A percentile compares a stretch with the other conserved stretches of the same genome.
Evolutionary conservation across 2,797 vertebrate genomes (phyloP).

Genomic region (Rhyacichthys aspro): DNA sequence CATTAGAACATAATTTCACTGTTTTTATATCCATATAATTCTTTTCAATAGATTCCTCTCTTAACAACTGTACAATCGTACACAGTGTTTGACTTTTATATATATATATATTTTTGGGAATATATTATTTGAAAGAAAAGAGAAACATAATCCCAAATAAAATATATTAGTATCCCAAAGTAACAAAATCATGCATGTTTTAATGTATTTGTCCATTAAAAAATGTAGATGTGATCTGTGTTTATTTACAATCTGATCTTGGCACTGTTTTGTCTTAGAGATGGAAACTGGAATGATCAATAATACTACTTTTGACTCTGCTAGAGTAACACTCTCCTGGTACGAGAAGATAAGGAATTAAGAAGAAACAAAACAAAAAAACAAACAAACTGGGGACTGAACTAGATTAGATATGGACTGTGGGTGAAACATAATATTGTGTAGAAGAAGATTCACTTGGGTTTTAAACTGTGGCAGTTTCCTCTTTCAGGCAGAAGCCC

Average conservation of each 20-base stretch:
- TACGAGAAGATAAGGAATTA: conserved; percentile 57
- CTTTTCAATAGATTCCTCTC: conserved; percentile 84
- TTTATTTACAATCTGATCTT: conserved; percentile 82
- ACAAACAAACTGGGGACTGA: conserved; percentile 43
- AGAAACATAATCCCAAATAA: conserved; percentile 74
- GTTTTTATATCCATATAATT: conserved; percentile 69
- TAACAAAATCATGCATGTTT: conserved; percentile 86
- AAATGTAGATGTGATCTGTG: conserved; percentile 69
- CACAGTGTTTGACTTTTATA: conserved; percentile 84
- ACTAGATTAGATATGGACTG: conserved; percentile 50
- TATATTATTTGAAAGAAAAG: conserved; percentile 79
- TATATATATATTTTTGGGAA: conserved; percentile 76
- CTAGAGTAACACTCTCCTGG: conserved; percentile 67
- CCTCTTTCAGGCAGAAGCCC: conserved; percentile 67
- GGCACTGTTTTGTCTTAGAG: conserved; percentile 78
- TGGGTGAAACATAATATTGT: conserved; percentile 56
- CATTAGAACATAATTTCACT: conserved; percentile 52
- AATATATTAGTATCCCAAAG: conserved; percentile 83
- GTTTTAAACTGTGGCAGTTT: conserved; percentile 74
- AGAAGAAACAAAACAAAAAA: conserved; percentile 60
- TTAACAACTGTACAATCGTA: conserved; percentile 83
- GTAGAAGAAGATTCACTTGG: conserved; percentile 71
- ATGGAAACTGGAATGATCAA: conserved; percentile 76
- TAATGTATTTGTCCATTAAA: conserved; percentile 74
- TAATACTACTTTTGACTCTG: conserved; percentile 74